Conservation (phyloP, 2,113 vertebrate species). For the Lepidothrix coronata region DNA sequence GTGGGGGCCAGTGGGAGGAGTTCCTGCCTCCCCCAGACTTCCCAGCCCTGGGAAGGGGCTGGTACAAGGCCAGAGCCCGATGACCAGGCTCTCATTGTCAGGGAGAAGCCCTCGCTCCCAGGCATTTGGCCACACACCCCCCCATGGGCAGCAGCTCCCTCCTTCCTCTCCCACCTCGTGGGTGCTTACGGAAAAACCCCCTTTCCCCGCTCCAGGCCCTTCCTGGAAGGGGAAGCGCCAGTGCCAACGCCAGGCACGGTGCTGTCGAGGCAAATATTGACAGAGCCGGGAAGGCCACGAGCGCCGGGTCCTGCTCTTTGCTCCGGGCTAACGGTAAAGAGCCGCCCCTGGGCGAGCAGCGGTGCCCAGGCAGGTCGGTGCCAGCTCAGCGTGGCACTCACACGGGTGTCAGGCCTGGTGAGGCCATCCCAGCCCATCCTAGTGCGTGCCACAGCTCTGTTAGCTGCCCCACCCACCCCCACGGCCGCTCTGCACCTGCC, state of each 20-base stretch:
- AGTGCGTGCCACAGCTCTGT: accelerated
- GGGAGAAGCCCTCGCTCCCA: accelerated
- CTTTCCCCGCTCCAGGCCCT: constrained; percentile 10
- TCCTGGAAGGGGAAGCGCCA: background rate
- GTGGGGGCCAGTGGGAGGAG: background rate
- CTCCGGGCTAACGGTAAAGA: constrained; percentile 41
- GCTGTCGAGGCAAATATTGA: constrained; percentile 44
- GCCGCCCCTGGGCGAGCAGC: background rate
- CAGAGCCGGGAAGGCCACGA: background rate
- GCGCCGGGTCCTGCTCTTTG: constrained; percentile 24
- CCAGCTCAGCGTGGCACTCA: background rate
- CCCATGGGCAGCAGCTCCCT: background rate
- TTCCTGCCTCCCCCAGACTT: accelerated
- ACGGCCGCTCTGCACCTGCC: background rate
- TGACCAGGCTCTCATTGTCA: accelerated
- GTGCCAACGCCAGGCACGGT: background rate
- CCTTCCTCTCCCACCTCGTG: background rate
- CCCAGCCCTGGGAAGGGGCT: background rate
- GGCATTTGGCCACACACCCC: background rate
- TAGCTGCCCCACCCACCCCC: background rate
- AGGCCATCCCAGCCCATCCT: background rate
- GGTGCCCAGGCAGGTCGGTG: background rate
- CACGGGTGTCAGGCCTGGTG: background rate
- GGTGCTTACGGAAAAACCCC: constrained; percentile 16
- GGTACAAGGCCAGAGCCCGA: background rate